Base-by-base conservation (phyloP, 2,888 invertebrate genomes). In the Platypus cylindrus region DNA sequence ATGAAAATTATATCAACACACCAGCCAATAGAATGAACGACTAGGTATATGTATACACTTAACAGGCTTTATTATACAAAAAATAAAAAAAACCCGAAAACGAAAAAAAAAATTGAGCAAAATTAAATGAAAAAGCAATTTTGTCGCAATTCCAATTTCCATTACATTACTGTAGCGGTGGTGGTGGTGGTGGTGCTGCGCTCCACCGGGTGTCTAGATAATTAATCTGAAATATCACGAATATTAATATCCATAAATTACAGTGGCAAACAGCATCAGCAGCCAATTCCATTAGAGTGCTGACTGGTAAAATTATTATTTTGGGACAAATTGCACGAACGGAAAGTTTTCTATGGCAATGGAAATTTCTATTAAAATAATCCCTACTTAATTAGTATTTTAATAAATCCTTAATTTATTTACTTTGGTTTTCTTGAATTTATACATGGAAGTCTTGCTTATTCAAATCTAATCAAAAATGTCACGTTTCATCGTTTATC, bases 171-270 rank as follows among this genome's bases (percentile, higher is more conserved):
- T 34, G 37, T 34, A n/a, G n/a, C n/a, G n/a, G n/a, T n/a, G 22
- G 8, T 22, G 22, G 8, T 9, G 22, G 8, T 22, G 22, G 7
- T 9, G 22, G 22, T 9, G 22, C n/a, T n/a, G 42, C 39, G 37
- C 39, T 41, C 41, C 41, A 41, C 33, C 41, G 41, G 38, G 43
- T 38, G 43, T 41, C 43, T 43, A 36, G 40, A 41, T 43, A 43
- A 43, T 43, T 43, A 43, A 43, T 43, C 40, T 41, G 40, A 38
- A 43, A 43, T 50, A 51, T 50, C 51, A 45, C 51, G 49, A 51
- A 55, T 57, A 58, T 58, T 58, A 58, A 59, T 58, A 58, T 54
- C 57, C 58, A 58, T 58, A 59, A 58, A 58, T 58, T 58, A 56
- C 52, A 44, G 49, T 47, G 50, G 51, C 53, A 57, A 57, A 57